Conservation (phyloP, 2,113 vertebrate genomes). For the Corythornis cristatus region DNA sequence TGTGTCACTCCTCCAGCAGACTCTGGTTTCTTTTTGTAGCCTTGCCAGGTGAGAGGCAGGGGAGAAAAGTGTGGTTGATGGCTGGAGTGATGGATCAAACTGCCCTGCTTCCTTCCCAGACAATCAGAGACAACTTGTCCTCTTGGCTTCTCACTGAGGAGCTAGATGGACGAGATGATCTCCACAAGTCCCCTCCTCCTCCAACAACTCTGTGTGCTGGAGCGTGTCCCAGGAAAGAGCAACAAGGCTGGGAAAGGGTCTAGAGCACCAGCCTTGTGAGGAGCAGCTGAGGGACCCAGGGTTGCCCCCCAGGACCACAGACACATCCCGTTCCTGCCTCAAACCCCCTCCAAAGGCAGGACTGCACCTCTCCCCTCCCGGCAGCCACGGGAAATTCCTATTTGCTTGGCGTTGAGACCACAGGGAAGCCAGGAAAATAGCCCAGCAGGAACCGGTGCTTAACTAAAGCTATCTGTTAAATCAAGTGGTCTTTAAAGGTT, state of each 20-base stretch:
- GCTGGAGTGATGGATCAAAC: not conserved
- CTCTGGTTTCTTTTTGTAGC: not conserved
- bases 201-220: no score
- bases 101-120: not conserved
- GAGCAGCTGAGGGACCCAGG: no score
- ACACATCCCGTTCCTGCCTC: not conserved
- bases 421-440: slow-evolving; percentile 32
- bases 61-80: not conserved
- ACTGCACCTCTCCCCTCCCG: rapidly evolving
- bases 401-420: not conserved
- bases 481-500: slow-evolving; percentile 51
- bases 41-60: not conserved
- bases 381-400: not conserved
- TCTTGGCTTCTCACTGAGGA: not conserved
- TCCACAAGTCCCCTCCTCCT: no score
- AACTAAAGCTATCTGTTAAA: slow-evolving; percentile 43
- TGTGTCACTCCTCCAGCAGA: rapidly evolving
- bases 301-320: rapidly evolving
- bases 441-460: slow-evolving; percentile 44
- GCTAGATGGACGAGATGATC: not conserved
- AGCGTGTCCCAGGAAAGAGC: no score
- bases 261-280: no score
- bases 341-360: not conserved
- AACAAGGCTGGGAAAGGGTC: no score
- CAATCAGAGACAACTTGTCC: not conserved